A percentile compares a stretch with the other conserved stretches of the same genome.
Conservation (phyloP, 2,113 vertebrate genomes). For the Zapus hudsonius region DNA sequence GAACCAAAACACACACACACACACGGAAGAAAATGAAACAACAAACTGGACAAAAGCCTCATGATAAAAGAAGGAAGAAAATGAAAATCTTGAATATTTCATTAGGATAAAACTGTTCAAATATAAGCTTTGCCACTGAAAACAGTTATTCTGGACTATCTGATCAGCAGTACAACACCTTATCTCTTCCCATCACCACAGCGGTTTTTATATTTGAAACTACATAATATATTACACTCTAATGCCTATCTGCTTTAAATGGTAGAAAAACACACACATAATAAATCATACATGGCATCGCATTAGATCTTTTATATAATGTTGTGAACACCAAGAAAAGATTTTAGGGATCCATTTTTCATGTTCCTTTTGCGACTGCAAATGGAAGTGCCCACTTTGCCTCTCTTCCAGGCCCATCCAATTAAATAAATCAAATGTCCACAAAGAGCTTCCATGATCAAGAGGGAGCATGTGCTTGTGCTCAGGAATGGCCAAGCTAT, state of each 20-base stretch:
- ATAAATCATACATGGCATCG: conserved; percentile 82
- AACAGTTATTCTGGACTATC: conserved; percentile 56
- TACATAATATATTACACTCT: conserved; percentile 65
- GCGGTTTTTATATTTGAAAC: conserved; percentile 64
- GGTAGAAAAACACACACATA: conserved; percentile 70
- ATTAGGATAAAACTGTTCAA: conserved; percentile 58
- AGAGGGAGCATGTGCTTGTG: background rate
- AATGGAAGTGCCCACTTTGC: conserved; percentile 62
- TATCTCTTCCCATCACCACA: conserved; percentile 66
- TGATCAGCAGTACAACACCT: conserved; percentile 65
- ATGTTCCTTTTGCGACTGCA: conserved; percentile 68
- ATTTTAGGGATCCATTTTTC: conserved; percentile 61
- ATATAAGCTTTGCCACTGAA: conserved; percentile 44
- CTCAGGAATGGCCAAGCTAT: background rate
- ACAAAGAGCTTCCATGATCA: conserved; percentile 28
- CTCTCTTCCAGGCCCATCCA: conserved; percentile 58
- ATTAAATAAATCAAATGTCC: conserved; percentile 68
- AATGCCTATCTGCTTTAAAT: conserved; percentile 73
- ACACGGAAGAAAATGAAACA: background rate
- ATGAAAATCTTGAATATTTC: conserved; percentile 58
- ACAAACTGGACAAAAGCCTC: background rate
- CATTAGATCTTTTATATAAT: conserved; percentile 81
- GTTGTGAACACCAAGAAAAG: conserved; percentile 67
- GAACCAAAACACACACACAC: background rate
- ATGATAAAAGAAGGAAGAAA: conserved; percentile 28